A percentile compares a stretch with the other conserved stretches of the same genome.
phyloP scores from a whole-genome alignment of 2,113 vertebrate species.

The Sinocyclocheilus maitianheensis region DNA sequence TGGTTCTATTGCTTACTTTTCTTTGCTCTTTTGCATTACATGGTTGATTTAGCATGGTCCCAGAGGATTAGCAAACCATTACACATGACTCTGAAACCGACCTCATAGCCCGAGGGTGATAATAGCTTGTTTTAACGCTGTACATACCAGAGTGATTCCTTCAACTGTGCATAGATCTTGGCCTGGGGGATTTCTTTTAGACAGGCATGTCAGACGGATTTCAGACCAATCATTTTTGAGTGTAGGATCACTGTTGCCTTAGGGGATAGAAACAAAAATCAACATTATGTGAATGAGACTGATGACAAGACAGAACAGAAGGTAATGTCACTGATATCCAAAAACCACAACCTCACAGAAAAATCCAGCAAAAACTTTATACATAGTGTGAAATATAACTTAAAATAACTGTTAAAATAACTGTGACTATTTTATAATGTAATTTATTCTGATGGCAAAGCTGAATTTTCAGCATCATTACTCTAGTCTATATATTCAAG shows the following conservation, averaged over 20 bases:
- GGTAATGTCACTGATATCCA: background rate
- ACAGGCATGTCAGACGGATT: background rate
- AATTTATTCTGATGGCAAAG: background rate
- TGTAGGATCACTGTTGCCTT: background rate
- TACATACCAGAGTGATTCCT: background rate
- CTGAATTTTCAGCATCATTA: background rate
- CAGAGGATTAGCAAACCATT: conserved; percentile 61
- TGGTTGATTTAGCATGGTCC: conserved; percentile 64
- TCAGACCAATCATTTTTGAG: background rate
- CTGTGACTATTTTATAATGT: background rate
- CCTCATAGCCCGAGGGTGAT: conserved; percentile 50
- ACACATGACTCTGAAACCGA: conserved; percentile 52
- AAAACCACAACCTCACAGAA: background rate
- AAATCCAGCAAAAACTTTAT: background rate
- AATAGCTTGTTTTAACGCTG: conserved; percentile 34
- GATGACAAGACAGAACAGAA: background rate
- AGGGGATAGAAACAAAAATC: background rate
- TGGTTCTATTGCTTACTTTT: background rate
- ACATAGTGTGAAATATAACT: background rate
- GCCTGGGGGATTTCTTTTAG: background rate
- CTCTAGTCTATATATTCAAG: background rate
- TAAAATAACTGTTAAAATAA: background rate
- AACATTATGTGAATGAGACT: background rate
- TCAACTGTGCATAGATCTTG: background rate
- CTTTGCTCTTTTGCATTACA: conserved; percentile 57